Base-by-base conservation (phyloP, 2,797 vertebrate genomes). In the Diceros bicornis region DNA sequence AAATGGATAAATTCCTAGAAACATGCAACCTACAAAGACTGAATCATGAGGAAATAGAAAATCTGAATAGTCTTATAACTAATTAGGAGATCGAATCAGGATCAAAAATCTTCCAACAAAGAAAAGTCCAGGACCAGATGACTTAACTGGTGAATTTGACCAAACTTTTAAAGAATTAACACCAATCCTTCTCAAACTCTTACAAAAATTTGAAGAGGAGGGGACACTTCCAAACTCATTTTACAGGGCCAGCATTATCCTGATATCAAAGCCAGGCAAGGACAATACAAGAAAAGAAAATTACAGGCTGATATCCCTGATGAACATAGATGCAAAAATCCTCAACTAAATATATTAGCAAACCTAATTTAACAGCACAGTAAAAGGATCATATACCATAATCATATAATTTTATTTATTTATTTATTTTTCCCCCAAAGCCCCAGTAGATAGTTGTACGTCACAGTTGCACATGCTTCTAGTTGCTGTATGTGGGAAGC, bases 1-100 rank as follows among this genome's bases (percentile, higher is more conserved):
- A 78, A 89, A 89, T 89, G 47, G 23, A 29, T 52, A 89, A 62
- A 37, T 77, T 77, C 47, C 23, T 77, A 64, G 57, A 89, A 89
- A 41, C 47, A 78, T 55, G 12, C 47, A 66, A 68, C 29, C 34
- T 77, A 68, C 2, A 20, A 78, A 66, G 44, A 78, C 72, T 55
- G 25, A 78, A 89, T 64, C 47, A 64, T 32, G 61, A 89, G 66
- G 79, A 82, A 89, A 77, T 18, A 89, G 11, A 55, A 55, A 77
- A 55, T 78, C 23, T 89, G 59, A 78, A 41, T 52, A 89, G 4
- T 59, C 74, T 0, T 1, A 68, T 78, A 68, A 77, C 71, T 57
- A 66, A 68, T 47, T 27, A 71, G 57, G 11, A 44, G 21, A 93
- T 16, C 64, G 32, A 89, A 62, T 89, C 7, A 89, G 61, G 77